Percentiles rank a stretch among this genome's conserved stretches.
These are phyloP conservation scores for Melieria crassipennis DNA, from an alignment of 2,888 invertebrate species.

Conservation along the genomic window DNA sequence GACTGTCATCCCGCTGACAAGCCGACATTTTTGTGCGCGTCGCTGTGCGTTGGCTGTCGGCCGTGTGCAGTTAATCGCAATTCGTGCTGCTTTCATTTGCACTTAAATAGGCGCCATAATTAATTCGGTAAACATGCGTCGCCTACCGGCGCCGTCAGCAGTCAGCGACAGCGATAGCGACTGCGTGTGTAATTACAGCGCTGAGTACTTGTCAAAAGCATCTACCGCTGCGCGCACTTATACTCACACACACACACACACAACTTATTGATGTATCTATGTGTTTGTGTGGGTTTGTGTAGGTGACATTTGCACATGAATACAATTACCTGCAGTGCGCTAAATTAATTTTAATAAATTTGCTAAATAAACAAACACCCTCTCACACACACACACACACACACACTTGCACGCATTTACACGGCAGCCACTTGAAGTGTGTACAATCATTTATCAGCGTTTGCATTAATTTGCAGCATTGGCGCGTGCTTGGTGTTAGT, in stretches of 20 bases:
- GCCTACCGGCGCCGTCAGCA: no score
- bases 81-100: not conserved
- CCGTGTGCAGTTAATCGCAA: not conserved
- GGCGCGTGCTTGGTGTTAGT: no score
- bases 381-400: not conserved
- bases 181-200: no score
- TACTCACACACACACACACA: not conserved
- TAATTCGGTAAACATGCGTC: not conserved
- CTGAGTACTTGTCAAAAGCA: not conserved
- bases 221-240: not conserved
- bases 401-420: not conserved
- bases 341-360: constrained; percentile 3
- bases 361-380: not conserved
- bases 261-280: not conserved
- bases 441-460: no score
- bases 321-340: constrained; percentile 1
- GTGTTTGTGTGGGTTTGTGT: no score
- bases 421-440: not conserved
- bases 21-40: no score
- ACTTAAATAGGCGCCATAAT: constrained; percentile 9
- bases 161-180: no score
- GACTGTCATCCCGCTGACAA: no score
- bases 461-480: no score
- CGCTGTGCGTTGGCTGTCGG: no score
- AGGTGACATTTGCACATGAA: not conserved